Percentiles rank a stretch among this genome's conserved stretches.
These are phyloP conservation scores for Sebastes oblongus DNA, from an alignment of 2,797 vertebrate genomes.

Conservation along the genomic window DNA sequence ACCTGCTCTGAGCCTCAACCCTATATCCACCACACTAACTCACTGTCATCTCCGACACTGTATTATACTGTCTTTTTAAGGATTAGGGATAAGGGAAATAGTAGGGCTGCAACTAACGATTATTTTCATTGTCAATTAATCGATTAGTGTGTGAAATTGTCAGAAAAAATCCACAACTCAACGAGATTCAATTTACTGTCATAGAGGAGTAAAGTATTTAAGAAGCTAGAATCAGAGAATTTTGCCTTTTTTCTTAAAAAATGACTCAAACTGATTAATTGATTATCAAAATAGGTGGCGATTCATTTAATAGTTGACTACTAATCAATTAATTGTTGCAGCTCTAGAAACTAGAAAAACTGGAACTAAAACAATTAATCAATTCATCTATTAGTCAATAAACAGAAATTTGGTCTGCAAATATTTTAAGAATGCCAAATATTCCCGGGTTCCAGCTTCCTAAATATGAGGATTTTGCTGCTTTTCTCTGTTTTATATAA, in stretches of 20 bases:
- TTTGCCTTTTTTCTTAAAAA: neutral
- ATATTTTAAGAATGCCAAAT: neutral
- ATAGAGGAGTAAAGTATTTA: too few relatives aligned
- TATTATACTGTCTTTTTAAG: neutral
- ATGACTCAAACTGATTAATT: too few relatives aligned
- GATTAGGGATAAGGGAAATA: neutral
- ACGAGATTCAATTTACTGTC: too few relatives aligned
- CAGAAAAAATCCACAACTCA: too few relatives aligned
- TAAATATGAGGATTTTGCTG: neutral
- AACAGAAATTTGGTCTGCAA: neutral
- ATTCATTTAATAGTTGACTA: too few relatives aligned
- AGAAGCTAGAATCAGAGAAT: too few relatives aligned
- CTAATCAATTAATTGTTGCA: too few relatives aligned
- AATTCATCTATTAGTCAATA: neutral
- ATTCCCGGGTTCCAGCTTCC: neutral
- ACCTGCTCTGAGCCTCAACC: conserved; percentile 49
- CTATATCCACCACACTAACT: conserved; percentile 7
- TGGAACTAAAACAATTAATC: neutral
- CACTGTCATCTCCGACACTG: neutral
- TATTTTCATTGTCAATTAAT: too few relatives aligned
- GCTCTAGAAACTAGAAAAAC: neutral
- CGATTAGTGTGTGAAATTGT: too few relatives aligned
- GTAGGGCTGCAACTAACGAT: too few relatives aligned
- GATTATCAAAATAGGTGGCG: too few relatives aligned
- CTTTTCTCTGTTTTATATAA: neutral